Conservation (phyloP, 2,797 vertebrate species). For the Spinus olivaceus region DNA sequence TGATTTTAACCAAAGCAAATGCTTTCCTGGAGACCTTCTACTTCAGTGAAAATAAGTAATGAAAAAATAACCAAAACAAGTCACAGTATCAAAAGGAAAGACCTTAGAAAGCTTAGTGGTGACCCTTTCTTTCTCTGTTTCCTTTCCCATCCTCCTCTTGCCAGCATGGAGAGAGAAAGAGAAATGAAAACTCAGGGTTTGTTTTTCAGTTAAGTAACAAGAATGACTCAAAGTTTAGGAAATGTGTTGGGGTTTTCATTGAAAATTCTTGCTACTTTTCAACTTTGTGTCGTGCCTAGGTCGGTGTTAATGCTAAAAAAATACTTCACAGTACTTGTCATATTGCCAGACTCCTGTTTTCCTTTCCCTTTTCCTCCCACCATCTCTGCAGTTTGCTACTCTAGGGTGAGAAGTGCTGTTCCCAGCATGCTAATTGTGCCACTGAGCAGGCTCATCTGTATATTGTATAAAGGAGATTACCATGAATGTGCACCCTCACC, state of each 20-base stretch:
- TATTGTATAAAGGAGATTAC: not conserved
- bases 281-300: not conserved
- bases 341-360: not conserved
- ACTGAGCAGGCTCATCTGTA: not conserved
- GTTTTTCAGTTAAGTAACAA: conserved; percentile 11
- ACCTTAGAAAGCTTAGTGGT: conserved; percentile 10
- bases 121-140: conserved; percentile 17
- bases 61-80: conserved; percentile 42
- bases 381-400: not conserved
- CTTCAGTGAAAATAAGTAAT: conserved; percentile 20
- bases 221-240: conserved; percentile 1
- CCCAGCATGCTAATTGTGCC: not conserved
- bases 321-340: not conserved
- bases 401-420: not conserved
- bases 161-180: not conserved
- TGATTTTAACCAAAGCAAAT: conserved; percentile 33
- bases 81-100: conserved; percentile 26
- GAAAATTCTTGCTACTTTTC: not conserved
- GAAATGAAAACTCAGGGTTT: not conserved
- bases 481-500: not conserved
- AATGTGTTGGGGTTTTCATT: not conserved
- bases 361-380: not conserved
- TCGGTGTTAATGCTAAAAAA: not conserved
- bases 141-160: conserved; percentile 24
- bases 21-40: conserved; percentile 12